A percentile compares a stretch with the other conserved stretches of the same genome.
Conservation (phyloP, 30 jellyfish, hydroid and myxozoan genomes). For the Catostylus mosaicus region DNA sequence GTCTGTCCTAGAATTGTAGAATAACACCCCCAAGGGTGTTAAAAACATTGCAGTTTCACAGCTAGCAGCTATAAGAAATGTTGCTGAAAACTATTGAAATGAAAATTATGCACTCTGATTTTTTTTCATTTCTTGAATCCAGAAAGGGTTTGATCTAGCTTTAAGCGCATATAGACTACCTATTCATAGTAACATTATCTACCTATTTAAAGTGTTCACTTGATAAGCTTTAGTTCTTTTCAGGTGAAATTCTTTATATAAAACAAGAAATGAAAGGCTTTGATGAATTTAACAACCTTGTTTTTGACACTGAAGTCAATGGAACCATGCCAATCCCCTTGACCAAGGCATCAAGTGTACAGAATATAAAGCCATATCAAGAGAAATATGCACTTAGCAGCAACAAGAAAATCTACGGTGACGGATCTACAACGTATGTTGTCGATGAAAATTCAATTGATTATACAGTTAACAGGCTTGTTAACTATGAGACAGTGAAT, state of each 20-base stretch:
- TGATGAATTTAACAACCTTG: conserved; percentile 59
- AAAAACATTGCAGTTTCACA: too few relatives aligned
- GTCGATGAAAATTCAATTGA: conserved; percentile 34
- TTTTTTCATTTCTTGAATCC: too few relatives aligned
- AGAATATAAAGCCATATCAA: conserved; percentile 28
- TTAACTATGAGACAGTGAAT: conserved; percentile 18
- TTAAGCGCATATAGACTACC: too few relatives aligned
- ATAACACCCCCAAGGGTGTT: too few relatives aligned
- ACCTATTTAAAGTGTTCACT: background rate
- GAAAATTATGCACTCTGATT: too few relatives aligned
- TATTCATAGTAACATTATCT: too few relatives aligned
- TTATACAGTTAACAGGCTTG: conserved; percentile 40
- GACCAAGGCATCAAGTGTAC: conserved; percentile 26
- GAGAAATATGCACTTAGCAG: conserved; percentile 36
- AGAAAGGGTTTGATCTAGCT: too few relatives aligned
- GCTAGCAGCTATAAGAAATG: too few relatives aligned
- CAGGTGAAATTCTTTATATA: conserved; percentile 66
- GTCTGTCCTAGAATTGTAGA: too few relatives aligned
- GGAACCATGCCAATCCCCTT: conserved; percentile 69
- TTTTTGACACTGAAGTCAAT: conserved; percentile 51
- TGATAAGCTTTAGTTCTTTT: background rate
- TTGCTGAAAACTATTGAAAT: too few relatives aligned
- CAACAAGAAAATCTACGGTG: conserved; percentile 39
- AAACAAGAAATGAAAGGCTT: conserved; percentile 70
- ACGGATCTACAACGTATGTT: conserved; percentile 44